These are phyloP conservation scores for Machimus rusticus DNA, from an alignment of 2,888 invertebrate species.

Conservation along the genomic window DNA sequence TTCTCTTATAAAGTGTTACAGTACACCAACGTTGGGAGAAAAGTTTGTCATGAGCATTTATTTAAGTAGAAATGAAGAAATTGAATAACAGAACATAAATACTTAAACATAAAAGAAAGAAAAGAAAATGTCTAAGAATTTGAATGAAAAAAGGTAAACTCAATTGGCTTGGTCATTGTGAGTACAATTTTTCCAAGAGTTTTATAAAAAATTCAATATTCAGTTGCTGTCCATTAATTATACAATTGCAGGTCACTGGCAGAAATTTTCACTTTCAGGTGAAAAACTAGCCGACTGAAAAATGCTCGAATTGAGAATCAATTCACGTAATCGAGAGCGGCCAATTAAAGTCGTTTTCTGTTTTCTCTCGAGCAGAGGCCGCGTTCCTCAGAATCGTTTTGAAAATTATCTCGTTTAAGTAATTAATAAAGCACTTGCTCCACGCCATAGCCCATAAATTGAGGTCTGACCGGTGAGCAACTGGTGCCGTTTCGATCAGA, in stretches of 20 bases:
- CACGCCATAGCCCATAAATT: slow-evolving; percentile 3
- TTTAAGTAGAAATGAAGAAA: not conserved
- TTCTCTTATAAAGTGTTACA: too few relatives aligned
- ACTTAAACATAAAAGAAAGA: not conserved
- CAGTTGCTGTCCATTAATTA: not conserved
- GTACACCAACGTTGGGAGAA: too few relatives aligned
- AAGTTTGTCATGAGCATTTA: too few relatives aligned
- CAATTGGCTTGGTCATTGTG: not conserved
- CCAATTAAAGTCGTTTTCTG: slow-evolving; percentile 24
- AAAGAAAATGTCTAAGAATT: not conserved
- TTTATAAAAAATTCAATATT: not conserved
- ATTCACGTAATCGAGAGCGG: not conserved
- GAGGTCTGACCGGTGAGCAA: not conserved
- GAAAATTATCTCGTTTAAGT: slow-evolving; percentile 28
- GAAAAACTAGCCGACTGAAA: not conserved
- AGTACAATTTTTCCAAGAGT: not conserved
- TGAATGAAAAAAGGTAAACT: not conserved
- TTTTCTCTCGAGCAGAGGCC: not conserved
- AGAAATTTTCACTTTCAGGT: slow-evolving; percentile 14
- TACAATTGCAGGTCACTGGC: not conserved
- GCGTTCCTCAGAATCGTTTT: slow-evolving; percentile 5
- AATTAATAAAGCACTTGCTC: slow-evolving; percentile 28
- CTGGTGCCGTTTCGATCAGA: slow-evolving; percentile 20
- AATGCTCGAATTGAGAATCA: not conserved
- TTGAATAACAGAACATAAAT: not conserved